Percentiles rank a stretch among this genome's conserved stretches.
Evolutionary conservation across 2,113 vertebrate genomes (phyloP).

Genomic region (Rhabdomys dilectus): DNA sequence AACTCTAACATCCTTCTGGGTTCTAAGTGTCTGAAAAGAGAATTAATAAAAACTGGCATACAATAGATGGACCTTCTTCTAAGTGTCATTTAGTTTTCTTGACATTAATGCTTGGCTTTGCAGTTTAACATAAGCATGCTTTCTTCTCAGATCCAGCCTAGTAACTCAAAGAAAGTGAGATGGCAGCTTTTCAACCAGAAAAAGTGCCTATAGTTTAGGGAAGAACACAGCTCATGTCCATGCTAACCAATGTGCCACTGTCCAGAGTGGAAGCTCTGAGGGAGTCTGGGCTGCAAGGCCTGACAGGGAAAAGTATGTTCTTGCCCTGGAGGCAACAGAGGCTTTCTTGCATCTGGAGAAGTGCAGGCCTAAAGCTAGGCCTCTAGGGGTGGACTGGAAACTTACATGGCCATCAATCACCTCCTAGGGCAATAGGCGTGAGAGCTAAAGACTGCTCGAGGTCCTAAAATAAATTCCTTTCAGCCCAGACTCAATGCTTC

Average conservation of each 20-base stretch:
- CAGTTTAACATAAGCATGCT: not conserved
- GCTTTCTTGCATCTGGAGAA: not conserved
- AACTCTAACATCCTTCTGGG: not conserved
- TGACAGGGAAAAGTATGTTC: constrained; percentile 28
- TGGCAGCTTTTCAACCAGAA: not conserved
- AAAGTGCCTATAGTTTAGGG: not conserved
- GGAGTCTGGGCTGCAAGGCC: not conserved
- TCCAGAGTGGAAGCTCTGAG: not conserved
- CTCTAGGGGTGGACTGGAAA: constrained; percentile 27
- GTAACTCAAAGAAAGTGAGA: constrained; percentile 28
- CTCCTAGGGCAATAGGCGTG: constrained; percentile 24
- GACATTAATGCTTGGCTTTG: constrained; percentile 23
- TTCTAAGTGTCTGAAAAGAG: constrained; percentile 31
- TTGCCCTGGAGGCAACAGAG: constrained; percentile 9
- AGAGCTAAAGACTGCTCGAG: constrained; percentile 20
- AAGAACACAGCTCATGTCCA: not conserved
- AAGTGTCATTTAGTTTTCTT: constrained; percentile 34
- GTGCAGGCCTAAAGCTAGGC: constrained; percentile 9
- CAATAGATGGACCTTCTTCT: not conserved
- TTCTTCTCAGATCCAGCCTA: not conserved
- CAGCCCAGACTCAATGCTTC: constrained; percentile 54
- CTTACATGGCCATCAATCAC: constrained; percentile 64
- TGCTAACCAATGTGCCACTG: constrained; percentile 4
- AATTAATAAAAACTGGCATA: constrained; percentile 55
- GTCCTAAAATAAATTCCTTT: constrained; percentile 75